Conservation (phyloP, 2,113 vertebrate genomes). For the Meleagris gallopavo region DNA sequence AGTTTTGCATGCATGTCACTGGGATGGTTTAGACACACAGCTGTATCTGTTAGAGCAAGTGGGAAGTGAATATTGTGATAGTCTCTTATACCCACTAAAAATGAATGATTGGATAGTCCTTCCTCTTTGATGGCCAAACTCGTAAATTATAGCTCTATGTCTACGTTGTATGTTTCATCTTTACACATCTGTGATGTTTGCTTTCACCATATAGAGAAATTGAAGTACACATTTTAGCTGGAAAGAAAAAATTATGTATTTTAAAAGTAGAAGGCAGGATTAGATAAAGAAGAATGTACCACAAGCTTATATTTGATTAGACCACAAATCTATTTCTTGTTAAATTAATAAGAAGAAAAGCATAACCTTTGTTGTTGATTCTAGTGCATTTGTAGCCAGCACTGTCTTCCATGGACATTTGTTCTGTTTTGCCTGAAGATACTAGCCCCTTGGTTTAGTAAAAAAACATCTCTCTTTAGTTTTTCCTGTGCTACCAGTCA, state of each 20-base stretch:
- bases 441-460: neutral
- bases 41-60: neutral
- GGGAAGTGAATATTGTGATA: neutral
- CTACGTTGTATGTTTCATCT: rapidly evolving
- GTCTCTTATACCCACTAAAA: neutral
- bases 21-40: neutral
- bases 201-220: neutral
- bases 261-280: neutral
- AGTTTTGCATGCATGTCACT: neutral
- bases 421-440: neutral
- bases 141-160: neutral
- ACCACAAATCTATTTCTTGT: neutral
- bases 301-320: neutral
- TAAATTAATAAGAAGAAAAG: neutral
- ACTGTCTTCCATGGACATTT: neutral
- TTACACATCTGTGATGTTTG: neutral
- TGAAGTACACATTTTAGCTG: neutral
- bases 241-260: neutral
- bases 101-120: neutral
- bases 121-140: neutral
- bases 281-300: neutral
- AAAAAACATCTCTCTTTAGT: neutral
- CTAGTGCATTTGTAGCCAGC: neutral
- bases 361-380: neutral
- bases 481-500: neutral